Conservation (phyloP, 2,113 vertebrate species). For the Saguinus imperator region DNA sequence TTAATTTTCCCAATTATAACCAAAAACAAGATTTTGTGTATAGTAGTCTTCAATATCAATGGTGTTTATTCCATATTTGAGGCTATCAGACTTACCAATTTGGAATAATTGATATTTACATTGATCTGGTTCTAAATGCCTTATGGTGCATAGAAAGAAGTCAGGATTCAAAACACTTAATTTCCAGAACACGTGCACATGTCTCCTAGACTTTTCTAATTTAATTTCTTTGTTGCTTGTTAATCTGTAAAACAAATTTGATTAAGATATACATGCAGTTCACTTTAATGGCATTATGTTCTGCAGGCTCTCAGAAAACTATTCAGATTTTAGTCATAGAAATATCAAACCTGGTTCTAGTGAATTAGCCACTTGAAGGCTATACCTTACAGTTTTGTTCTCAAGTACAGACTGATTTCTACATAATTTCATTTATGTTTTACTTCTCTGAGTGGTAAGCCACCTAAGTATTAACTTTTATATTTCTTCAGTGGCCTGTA, state of each 20-base stretch:
- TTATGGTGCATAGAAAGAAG: not conserved
- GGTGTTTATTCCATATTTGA: not conserved
- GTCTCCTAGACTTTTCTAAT: constrained; percentile 2
- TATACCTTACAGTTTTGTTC: not conserved
- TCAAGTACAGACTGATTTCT: not conserved
- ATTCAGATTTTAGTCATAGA: not conserved
- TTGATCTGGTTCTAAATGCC: not conserved
- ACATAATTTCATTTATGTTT: not conserved
- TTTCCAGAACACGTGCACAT: constrained; percentile 29
- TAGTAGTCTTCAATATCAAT: not conserved
- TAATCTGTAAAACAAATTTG: constrained; percentile 58
- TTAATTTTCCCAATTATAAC: not conserved
- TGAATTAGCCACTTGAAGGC: constrained; percentile 3
- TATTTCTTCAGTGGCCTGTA: not conserved
- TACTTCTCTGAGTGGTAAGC: not conserved
- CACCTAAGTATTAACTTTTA: not conserved
- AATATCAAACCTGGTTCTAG: not conserved
- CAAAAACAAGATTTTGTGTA: not conserved
- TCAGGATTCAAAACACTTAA: not conserved
- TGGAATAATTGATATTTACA: not conserved
- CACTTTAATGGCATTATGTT: constrained; percentile 4
- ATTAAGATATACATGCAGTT: constrained; percentile 36
- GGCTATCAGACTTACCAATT: not conserved
- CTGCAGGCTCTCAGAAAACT: not conserved
- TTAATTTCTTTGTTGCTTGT: constrained; percentile 45